These are phyloP conservation scores for Cancer borealis DNA, from an alignment of 2,888 invertebrate genomes.

Conservation along the genomic window DNA sequence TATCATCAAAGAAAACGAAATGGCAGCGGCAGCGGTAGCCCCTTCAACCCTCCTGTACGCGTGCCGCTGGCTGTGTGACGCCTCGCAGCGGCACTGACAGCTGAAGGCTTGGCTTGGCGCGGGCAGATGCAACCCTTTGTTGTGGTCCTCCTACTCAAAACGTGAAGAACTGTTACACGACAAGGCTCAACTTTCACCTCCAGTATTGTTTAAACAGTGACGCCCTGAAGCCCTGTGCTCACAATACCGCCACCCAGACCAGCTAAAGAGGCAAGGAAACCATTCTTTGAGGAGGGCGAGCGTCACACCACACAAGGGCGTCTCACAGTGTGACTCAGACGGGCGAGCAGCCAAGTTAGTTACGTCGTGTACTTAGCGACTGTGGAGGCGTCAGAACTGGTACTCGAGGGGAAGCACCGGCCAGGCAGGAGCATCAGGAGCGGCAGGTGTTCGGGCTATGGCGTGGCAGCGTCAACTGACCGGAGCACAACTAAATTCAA, in stretches of 20 bases:
- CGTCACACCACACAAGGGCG: not conserved
- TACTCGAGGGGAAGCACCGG: not conserved
- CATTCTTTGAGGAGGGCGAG: not conserved
- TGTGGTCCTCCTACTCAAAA: not conserved
- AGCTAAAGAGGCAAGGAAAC: not conserved
- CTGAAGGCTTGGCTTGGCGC: not conserved
- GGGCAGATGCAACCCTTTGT: not conserved
- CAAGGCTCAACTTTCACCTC: not conserved
- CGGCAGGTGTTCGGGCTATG: not conserved
- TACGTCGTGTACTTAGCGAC: not conserved
- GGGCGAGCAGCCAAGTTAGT: not conserved
- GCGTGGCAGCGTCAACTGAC: not conserved
- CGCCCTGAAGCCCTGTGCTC: not conserved
- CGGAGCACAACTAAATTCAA: not conserved
- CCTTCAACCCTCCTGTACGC: not conserved
- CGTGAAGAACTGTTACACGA: not conserved
- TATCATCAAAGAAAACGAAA: not conserved
- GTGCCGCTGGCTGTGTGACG: not conserved
- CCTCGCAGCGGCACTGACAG: not conserved
- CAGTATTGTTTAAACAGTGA: not conserved
- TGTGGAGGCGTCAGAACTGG: constrained; percentile 38
- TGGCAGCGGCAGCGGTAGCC: not conserved
- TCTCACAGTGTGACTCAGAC: not conserved
- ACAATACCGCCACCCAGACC: not conserved
- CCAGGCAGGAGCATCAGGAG: not conserved